Percentiles rank a stretch among this genome's conserved stretches.
These are phyloP conservation scores for Peromyscus californicus DNA, from an alignment of 2,113 vertebrate species.

Conservation along the genomic window DNA sequence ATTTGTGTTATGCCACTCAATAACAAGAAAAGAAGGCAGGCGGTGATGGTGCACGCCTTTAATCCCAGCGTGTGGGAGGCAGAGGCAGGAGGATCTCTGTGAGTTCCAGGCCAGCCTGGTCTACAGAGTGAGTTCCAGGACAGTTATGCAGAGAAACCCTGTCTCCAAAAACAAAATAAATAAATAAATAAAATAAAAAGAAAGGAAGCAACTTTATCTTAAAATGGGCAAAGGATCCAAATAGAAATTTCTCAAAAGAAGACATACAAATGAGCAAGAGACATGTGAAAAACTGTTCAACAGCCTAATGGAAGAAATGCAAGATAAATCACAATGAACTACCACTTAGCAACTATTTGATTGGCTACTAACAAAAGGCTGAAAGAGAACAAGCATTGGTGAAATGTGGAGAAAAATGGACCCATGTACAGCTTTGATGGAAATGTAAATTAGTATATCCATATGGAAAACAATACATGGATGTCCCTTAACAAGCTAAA, in stretches of 20 bases:
- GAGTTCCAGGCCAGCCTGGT: not conserved
- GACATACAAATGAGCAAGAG: not conserved
- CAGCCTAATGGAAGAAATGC: not conserved
- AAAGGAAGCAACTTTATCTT: not conserved
- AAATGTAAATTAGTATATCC: not conserved
- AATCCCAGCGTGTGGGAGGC: not conserved
- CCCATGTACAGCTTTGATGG: not conserved
- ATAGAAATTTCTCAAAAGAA: conserved; percentile 1
- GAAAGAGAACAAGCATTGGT: not conserved
- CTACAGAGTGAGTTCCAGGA: too few species aligned
- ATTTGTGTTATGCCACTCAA: not conserved
- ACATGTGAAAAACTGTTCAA: not conserved
- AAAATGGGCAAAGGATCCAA: not conserved
- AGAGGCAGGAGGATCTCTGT: not conserved
- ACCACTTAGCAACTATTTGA: not conserved
- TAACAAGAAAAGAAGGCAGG: not conserved
- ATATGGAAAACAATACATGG: not conserved
- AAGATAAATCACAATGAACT: not conserved
- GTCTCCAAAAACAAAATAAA: not conserved
- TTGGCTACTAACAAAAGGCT: not conserved
- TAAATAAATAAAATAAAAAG: too few species aligned
- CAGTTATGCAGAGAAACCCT: not conserved
- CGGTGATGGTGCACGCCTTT: not conserved
- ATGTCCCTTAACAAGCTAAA: not conserved
- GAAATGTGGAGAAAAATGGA: not conserved